Conservation (phyloP, 1,140 invertebrate genomes). For the Bombus pyrosoma region DNA sequence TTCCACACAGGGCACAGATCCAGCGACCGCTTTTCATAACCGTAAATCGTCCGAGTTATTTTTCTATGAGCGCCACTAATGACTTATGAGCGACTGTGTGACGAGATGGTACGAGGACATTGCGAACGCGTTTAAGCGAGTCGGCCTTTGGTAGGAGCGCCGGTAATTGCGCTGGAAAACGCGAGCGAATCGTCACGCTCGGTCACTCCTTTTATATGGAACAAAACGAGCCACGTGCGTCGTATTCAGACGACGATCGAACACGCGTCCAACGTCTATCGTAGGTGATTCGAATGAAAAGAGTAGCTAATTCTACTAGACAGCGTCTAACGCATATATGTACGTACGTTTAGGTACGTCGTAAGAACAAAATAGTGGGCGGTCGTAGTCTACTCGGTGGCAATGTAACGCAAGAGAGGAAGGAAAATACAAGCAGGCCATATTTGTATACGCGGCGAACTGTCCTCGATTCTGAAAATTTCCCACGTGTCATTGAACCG, state of each 20-base stretch:
- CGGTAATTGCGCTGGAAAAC: slow-evolving; percentile 15
- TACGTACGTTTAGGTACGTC: not conserved
- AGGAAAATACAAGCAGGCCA: slow-evolving; percentile 35
- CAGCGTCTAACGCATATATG: not conserved
- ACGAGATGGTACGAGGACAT: not conserved
- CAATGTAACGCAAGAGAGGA: slow-evolving; percentile 37
- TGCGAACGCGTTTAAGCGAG: not conserved
- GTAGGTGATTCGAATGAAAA: not conserved
- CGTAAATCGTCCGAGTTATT: not conserved
- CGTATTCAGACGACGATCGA: not conserved
- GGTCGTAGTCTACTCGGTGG: not conserved
- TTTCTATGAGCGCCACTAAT: not conserved
- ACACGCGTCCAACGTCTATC: not conserved
- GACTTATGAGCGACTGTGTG: not conserved
- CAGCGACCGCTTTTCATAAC: not conserved
- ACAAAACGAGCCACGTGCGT: slow-evolving; percentile 24
- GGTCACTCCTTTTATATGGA: slow-evolving; percentile 7
- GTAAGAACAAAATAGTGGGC: not conserved
- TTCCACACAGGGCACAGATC: not conserved
- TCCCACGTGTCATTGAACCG: slow-evolving; percentile 61
- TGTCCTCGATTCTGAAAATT: slow-evolving; percentile 44
- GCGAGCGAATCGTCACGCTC: slow-evolving; percentile 13
- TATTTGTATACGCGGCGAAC: slow-evolving; percentile 24
- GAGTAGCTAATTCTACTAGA: not conserved
- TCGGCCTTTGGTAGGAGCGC: slow-evolving; percentile 3